Base-by-base conservation (phyloP, 2,113 vertebrate species). In the Xyrauchen texanus region DNA sequence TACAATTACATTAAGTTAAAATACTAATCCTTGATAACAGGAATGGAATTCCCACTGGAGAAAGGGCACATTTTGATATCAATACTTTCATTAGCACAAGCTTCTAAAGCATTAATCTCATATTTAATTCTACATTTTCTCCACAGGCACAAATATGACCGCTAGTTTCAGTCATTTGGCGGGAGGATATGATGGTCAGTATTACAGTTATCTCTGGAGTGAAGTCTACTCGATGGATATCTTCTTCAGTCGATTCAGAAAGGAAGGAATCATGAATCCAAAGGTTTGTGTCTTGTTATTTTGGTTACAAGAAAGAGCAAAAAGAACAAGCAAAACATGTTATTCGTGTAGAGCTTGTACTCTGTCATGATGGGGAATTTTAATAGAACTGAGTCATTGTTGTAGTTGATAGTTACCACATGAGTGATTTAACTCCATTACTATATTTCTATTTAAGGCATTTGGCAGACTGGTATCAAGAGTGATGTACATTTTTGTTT, bases 191-290 rank as follows among this genome's bases (percentile, higher is more conserved):
- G 96, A 98, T 81, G 96, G 93, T 53, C 97, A 97, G 15, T 99
- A 98, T 86, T 98, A 98, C 52, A 94, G 97, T 67, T 98, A 98
- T 84, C 89, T 98, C 46, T 98, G 96, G 96, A 98, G 96, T 70
- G 96, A 98, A 84, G 96, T 98, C 34, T 97, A 97, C 92, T 96
- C 96, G 83, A 92, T 92, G 93, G 97, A 98, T 86, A 98, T 99
- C 76, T 99, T 94, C 85, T 94, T 96, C 85, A 97, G 91, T 84
- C 95, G 95, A 78, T 99, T 99, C 89, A 96, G 94, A 74, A 91
- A 93, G 83, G 92, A 97, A 89, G 97, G 95, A 69, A 93, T 97
- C 80, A 94, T 98, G 94, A 96, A 96, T 89, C 93, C 95, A 85
- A 91, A 96, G 94, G 97, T 98, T 89, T 6, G 11, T 7, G 4